Evolutionary conservation across 2,888 invertebrate genomes (phyloP).

Genomic region (Epistrophe eligans): DNA sequence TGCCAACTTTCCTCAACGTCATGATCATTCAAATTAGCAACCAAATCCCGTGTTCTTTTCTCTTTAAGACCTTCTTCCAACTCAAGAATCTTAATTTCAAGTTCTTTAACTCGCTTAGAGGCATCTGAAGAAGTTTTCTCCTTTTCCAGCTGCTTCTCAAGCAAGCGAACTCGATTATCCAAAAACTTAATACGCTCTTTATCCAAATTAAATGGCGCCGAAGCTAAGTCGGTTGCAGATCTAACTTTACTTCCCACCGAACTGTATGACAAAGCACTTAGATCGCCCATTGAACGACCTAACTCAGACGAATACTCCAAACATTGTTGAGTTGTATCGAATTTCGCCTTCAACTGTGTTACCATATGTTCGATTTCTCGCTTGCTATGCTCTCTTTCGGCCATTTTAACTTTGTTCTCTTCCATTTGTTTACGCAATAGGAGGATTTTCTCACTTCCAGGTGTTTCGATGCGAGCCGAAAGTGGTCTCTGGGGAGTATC

Average conservation of each 20-base stretch:
- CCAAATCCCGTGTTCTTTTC: conserved; percentile 85
- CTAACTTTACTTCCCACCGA: conserved; percentile 80
- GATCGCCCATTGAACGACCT: conserved; percentile 83
- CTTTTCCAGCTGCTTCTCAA: conserved; percentile 82
- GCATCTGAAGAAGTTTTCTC: conserved; percentile 77
- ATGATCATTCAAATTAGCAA: conserved; percentile 86
- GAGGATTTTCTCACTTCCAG: conserved; percentile 85
- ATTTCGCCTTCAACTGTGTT: conserved; percentile 85
- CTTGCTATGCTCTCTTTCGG: conserved; percentile 85
- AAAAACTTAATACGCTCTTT: conserved; percentile 81
- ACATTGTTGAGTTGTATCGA: conserved; percentile 85
- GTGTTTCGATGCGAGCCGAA: conserved; percentile 79
- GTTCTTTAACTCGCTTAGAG: conserved; percentile 75
- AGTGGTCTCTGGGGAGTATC: conserved; percentile 50
- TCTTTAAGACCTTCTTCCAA: conserved; percentile 92
- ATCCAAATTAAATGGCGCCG: conserved; percentile 79
- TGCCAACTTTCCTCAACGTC: conserved; percentile 89
- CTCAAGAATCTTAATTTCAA: conserved; percentile 87
- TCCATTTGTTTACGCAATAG: conserved; percentile 85
- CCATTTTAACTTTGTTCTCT: conserved; percentile 85
- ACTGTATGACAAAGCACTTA: conserved; percentile 78
- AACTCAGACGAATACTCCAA: conserved; percentile 81
- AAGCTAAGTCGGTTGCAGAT: conserved; percentile 81
- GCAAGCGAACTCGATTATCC: conserved; percentile 81
- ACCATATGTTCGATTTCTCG: conserved; percentile 85